Evolutionary conservation across 2,113 vertebrate genomes (phyloP).

Genomic region (Pachycephala philippinensis): DNA sequence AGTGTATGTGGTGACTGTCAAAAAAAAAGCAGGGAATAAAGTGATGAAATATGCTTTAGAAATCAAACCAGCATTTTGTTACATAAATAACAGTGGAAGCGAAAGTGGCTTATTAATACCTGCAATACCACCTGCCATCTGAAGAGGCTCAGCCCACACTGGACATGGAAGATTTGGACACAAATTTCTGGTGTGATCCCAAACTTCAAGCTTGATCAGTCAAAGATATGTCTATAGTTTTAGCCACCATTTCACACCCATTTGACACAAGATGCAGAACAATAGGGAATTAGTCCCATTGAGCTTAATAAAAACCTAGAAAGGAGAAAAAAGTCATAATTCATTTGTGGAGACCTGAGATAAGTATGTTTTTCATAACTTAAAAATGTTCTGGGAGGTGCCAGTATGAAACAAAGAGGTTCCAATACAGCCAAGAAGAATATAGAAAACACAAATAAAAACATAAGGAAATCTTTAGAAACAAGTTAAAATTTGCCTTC

Average conservation of each 20-base stretch:
- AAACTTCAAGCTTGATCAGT: neutral
- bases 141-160: neutral
- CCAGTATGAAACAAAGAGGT: neutral
- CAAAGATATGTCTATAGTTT: neutral
- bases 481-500: neutral
- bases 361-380: neutral
- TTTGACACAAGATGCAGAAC: neutral
- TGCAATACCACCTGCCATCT: neutral
- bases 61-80: neutral
- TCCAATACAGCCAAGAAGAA: neutral
- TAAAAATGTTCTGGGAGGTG: neutral
- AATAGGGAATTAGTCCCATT: neutral
- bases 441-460: neutral
- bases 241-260: neutral
- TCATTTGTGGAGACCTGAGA: neutral
- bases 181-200: neutral
- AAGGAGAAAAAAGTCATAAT: neutral
- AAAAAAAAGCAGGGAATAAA: neutral
- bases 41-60: neutral
- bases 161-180: neutral
- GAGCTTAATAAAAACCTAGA: neutral
- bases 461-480: neutral
- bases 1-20: neutral
- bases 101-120: neutral
- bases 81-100: neutral